These are phyloP conservation scores for Brachyalestes nurse DNA, from an alignment of 2,797 vertebrate species.

Conservation along the genomic window DNA sequence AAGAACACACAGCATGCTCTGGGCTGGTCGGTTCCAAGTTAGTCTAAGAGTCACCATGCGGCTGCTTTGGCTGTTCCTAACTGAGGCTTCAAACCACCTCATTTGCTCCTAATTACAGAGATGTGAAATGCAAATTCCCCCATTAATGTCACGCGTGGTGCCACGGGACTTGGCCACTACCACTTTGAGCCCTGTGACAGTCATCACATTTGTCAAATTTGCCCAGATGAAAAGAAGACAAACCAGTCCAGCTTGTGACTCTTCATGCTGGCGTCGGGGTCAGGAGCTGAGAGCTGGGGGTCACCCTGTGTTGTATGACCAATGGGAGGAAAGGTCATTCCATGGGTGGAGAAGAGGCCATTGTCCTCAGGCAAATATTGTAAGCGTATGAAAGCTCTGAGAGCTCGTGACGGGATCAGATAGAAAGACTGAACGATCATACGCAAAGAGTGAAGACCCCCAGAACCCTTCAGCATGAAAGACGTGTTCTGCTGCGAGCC, in stretches of 20 bases:
- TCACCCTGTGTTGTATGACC: background rate
- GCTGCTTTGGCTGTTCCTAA: background rate
- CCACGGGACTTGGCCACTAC: background rate
- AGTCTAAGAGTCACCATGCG: background rate
- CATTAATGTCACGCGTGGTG: background rate
- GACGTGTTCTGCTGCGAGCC: background rate
- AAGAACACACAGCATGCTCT: background rate
- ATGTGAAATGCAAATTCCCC: background rate
- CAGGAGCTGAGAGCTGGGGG: background rate
- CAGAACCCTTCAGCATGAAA: background rate
- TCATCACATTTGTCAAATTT: no score
- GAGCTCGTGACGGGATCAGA: background rate
- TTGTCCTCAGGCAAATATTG: background rate
- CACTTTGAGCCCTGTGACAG: background rate
- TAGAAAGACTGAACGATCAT: background rate
- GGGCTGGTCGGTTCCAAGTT: background rate
- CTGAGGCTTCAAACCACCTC: constrained; percentile 4
- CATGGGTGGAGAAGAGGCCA: background rate
- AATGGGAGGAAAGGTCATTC: background rate
- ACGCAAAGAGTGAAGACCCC: background rate
- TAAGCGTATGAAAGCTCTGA: background rate
- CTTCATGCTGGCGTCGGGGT: background rate
- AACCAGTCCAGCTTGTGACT: background rate
- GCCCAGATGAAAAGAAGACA: background rate
- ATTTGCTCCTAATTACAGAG: constrained; percentile 15